phyloP scores from a whole-genome alignment of 2,797 vertebrate species.

The Artibeus lituratus region DNA sequence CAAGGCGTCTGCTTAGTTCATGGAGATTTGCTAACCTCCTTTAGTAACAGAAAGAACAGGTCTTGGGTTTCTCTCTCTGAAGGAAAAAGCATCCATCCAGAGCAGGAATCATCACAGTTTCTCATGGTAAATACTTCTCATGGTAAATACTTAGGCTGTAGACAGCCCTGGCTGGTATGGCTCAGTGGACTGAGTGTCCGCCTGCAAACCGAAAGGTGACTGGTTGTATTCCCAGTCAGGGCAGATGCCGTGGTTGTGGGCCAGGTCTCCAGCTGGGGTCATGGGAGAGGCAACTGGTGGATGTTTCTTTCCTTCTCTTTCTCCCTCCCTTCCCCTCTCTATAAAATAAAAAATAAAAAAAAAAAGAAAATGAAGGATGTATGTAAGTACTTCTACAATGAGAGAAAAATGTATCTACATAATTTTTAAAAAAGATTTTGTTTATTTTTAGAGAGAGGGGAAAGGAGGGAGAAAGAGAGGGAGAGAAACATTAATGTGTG shows the following conservation, averaged over 20 bases:
- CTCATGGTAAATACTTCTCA: not conserved
- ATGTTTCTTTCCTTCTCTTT: not conserved
- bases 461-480: not conserved
- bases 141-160: not conserved
- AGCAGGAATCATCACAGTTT: not conserved
- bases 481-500: not conserved
- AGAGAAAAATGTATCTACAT: not conserved
- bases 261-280: not conserved
- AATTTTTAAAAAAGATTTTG: not conserved
- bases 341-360: not conserved
- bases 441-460: not conserved
- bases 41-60: not conserved
- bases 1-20: not conserved
- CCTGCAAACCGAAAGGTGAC: not conserved
- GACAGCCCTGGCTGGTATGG: not conserved
- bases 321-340: not conserved
- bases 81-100: not conserved
- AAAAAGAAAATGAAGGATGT: not conserved
- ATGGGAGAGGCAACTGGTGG: not conserved
- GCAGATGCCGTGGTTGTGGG: not conserved
- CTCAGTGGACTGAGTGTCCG: not conserved
- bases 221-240: not conserved
- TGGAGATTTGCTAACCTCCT: not conserved
- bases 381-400: not conserved
- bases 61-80: not conserved